phyloP scores from a whole-genome alignment of 2,797 vertebrate genomes.

The Urophycis tenuis region DNA sequence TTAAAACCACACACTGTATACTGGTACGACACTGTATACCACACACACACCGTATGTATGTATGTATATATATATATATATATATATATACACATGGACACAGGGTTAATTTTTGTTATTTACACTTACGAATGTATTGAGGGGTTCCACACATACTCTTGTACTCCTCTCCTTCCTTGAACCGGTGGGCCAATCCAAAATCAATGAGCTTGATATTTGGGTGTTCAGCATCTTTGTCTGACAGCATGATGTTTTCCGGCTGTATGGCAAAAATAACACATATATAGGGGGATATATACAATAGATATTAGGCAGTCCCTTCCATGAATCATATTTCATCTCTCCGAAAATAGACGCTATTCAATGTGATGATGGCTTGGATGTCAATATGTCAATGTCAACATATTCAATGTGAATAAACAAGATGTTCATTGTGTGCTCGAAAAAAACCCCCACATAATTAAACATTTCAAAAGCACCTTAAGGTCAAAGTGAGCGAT shows the following conservation, averaged over 20 bases:
- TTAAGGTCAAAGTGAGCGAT: conserved; percentile 78
- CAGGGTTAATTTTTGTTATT: not conserved
- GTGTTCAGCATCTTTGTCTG: conserved; percentile 59
- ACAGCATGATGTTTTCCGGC: conserved; percentile 79
- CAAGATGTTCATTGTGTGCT: not conserved
- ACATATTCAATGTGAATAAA: not conserved
- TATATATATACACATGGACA: no score
- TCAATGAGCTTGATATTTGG: conserved; percentile 75
- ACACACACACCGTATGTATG: no score
- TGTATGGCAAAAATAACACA: conserved; percentile 37
- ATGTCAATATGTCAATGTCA: not conserved
- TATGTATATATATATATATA: no score
- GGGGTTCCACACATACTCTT: conserved; percentile 72
- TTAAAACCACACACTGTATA: no score
- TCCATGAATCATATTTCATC: not conserved
- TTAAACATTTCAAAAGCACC: conserved; percentile 45
- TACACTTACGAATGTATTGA: conserved; percentile 66
- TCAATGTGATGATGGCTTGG: not conserved
- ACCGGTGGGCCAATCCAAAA: conserved; percentile 72
- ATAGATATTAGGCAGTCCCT: not conserved
- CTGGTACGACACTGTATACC: no score
- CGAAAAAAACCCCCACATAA: not conserved
- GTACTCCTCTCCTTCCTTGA: conserved; percentile 61
- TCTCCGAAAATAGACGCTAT: not conserved
- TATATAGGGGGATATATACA: not conserved